These are phyloP conservation scores for Anas platyrhynchos DNA, from an alignment of 2,113 vertebrate genomes.

Conservation along the genomic window DNA sequence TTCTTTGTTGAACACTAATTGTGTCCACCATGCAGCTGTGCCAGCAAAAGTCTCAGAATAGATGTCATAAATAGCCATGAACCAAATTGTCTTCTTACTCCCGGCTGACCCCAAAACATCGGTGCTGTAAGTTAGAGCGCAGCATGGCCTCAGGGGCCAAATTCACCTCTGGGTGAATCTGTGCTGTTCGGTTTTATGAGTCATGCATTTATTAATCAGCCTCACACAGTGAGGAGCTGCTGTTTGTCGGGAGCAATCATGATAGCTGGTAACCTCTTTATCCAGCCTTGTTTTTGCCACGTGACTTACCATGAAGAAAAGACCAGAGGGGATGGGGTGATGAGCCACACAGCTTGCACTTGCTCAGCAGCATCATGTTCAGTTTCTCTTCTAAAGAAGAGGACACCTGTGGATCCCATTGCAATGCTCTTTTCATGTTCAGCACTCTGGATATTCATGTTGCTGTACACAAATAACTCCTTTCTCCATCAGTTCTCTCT, in stretches of 20 bases:
- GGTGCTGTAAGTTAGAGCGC: background rate
- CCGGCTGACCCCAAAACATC: background rate
- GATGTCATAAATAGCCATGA: background rate
- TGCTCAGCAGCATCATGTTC: background rate
- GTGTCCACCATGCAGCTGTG: conserved; percentile 76
- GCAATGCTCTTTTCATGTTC: background rate
- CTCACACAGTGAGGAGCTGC: background rate
- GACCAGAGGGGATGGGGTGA: accelerated
- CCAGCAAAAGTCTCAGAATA: conserved; percentile 60
- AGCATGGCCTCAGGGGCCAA: background rate
- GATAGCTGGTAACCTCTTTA: background rate
- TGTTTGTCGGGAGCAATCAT: background rate
- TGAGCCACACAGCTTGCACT: background rate
- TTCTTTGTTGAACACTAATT: conserved; percentile 78
- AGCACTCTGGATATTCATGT: background rate
- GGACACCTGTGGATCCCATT: background rate
- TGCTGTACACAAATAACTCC: background rate
- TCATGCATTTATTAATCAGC: background rate
- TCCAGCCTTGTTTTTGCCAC: background rate
- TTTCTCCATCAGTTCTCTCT: background rate
- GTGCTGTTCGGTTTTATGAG: background rate
- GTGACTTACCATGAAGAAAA: background rate
- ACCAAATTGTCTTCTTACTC: conserved; percentile 7
- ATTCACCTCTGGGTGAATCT: conserved; percentile 7
- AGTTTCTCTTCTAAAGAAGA: background rate